Evolutionary conservation across 37 sponge, comb jelly and placozoan species (phyloP).

Genomic region (Cliona cf. orientalis): DNA sequence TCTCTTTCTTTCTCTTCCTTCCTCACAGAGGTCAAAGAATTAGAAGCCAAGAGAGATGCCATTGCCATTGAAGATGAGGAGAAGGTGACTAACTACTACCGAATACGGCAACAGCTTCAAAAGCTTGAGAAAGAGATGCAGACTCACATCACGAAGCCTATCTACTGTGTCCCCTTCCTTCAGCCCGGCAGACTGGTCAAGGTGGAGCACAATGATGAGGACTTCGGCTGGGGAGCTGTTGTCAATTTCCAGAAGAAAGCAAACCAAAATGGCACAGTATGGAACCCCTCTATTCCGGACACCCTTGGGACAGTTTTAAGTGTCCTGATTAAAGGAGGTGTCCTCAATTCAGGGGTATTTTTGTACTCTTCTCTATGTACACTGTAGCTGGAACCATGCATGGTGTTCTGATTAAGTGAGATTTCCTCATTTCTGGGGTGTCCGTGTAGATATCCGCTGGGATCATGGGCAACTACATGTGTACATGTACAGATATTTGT

Average conservation of each 20-base stretch:
- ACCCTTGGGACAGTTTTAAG: not conserved
- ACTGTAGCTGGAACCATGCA: not conserved
- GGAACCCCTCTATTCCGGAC: too few species aligned
- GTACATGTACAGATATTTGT: too few species aligned
- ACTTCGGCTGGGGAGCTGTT: conserved; percentile 98
- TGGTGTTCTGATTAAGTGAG: not conserved
- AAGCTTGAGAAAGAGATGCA: conserved; percentile 82
- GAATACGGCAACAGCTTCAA: conserved; percentile 84
- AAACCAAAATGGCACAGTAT: conserved; percentile 76
- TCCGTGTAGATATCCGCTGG: too few species aligned
- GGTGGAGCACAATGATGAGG: conserved; percentile 74
- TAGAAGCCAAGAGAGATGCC: conserved; percentile 74
- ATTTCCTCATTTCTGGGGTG: not conserved
- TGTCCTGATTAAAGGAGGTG: not conserved
- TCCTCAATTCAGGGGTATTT: not conserved
- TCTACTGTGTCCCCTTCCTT: conserved; percentile 91
- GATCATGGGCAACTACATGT: too few species aligned
- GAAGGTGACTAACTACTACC: conserved; percentile 79
- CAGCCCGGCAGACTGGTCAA: conserved; percentile 93
- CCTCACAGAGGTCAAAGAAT: conserved; percentile 52
- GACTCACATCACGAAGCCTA: conserved; percentile 71
- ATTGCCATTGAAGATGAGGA: conserved; percentile 86
- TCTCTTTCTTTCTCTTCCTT: not conserved
- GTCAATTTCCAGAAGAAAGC: conserved; percentile 97
- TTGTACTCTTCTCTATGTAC: not conserved